Evolutionary conservation across 2,113 vertebrate genomes (phyloP), one percentile per base, ranked within the genome.

Genomic region (Paradoxurus hermaphroditus): DNA sequence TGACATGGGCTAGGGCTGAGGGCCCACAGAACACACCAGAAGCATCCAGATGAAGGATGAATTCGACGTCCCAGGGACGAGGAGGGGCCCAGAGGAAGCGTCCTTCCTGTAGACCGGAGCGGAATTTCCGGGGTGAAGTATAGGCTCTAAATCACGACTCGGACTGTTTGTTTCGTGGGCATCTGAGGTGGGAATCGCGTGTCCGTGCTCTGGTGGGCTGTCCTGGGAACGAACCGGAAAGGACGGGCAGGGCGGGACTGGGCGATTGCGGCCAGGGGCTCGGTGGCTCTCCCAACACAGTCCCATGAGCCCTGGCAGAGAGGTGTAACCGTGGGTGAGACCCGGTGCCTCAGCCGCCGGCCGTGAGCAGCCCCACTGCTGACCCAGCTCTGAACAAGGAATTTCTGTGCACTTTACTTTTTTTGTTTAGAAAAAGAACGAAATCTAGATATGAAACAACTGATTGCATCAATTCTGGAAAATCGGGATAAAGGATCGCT

Each of bases 201-300:
- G 73, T 8, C 1, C 1, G 27, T 46, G 41, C 8, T 44, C 73
- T 31, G 41, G 25, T 75, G 73, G 73, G 41, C 27, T 9, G 6
- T 46, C 41, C 73, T 29, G 41, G 27, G 41, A 46, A 18, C 14
- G 16, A 27, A 75, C 25, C 23, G 25, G 70, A 73, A 44, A 27
- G 12, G 12, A 3, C 5, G 23, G 25, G 13, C 4, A 41, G 39
- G 25, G 13, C 7, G 8, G 13, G 72, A 8, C 72, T 29, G 25
- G 0, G 13, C 25, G 7, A 4, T 15, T 2, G 1, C 25, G 16
- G 27, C 27, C 41, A 16, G 7, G 41, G 1, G 1, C 73, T 16
- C 7, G 4, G 73, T 29, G 27, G 73, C 4, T 29, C 73, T 41
- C 1, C 27, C 14, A 27, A 41, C 41, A 29, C 25, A 75, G 27